Percentiles rank a stretch among this genome's conserved stretches.
phyloP scores from a whole-genome alignment of 2,888 invertebrate species.

The Buathra laborator region DNA sequence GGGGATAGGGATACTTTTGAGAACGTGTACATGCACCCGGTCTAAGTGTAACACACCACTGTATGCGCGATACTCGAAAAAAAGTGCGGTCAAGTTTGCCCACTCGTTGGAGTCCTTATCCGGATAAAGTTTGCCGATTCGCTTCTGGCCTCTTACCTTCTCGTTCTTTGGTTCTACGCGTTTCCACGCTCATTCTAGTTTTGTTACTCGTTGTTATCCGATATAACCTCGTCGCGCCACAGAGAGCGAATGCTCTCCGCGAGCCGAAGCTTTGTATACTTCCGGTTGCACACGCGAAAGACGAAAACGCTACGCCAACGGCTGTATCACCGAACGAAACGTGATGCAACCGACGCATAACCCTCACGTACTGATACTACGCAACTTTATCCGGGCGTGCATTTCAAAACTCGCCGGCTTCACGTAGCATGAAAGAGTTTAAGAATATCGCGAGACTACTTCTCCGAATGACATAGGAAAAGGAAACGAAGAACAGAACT shows the following conservation, averaged over 20 bases:
- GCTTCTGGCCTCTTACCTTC: neutral
- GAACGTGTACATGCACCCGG: neutral
- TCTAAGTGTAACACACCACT: neutral
- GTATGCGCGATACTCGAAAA: neutral
- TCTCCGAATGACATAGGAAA: neutral
- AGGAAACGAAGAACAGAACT: conserved; percentile 24
- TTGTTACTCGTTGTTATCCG: conserved; percentile 35
- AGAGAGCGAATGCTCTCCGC: neutral
- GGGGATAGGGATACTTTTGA: neutral
- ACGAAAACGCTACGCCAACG: conserved; percentile 14
- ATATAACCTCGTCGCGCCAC: neutral
- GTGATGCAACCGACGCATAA: neutral
- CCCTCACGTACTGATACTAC: conserved; percentile 12
- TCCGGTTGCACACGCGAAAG: conserved; percentile 37
- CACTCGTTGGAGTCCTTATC: conserved; percentile 26
- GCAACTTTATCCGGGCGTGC: conserved; percentile 32
- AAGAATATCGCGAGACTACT: conserved; percentile 22
- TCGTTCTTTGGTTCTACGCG: conserved; percentile 2
- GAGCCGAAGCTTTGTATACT: conserved; percentile 14
- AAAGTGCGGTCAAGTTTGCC: conserved; percentile 41
- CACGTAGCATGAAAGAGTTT: conserved; percentile 26
- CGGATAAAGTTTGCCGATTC: conserved; percentile 39
- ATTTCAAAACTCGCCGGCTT: conserved; percentile 18
- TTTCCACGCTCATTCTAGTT: neutral
- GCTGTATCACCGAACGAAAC: conserved; percentile 25